Evolutionary conservation across 2,797 vertebrate species (phyloP), one percentile per base, ranked within the genome.

Genomic region (Eurystomus glaucurus): DNA sequence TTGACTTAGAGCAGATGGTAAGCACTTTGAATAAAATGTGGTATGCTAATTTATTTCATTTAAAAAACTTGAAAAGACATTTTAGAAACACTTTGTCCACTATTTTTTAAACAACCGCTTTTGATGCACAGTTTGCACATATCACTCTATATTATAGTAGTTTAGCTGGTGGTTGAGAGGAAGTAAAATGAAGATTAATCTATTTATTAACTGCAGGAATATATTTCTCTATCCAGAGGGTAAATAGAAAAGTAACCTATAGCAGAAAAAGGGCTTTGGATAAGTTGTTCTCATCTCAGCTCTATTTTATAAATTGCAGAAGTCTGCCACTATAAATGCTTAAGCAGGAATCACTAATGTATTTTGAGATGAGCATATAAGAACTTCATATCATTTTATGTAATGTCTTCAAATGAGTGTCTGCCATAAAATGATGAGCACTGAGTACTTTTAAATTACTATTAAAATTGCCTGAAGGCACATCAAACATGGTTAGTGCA

Each of bases 381-480:
- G 45, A 82, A 50, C 31, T 95, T 94, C 61, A 64, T 87, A 91
- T 93, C 14, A 57, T 97, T 98, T 95, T 93, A 77, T 86, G 31
- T 86, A 95, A 95, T 93, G 68, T 90, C 74, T 97, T 96, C 83
- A 96, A 96, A 97, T 95, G 68, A 97, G 31, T 68, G 52, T 74
- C 90, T 97, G 77, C 84, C 79, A 95, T 94, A 94, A 97, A 97
- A 46, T 93, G 65, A 91, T 91, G 69, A 86, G 48, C 57, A 88
- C 37, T 91, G 62, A 94, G 68, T 95, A 96, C 85, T 95, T 97
- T 90, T 85, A 97, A 96, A 96, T 86, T 96, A 85, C 65, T 94
- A 79, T 77, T 95, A 96, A 97, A 97, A 97, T 97, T 82, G 75
- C 64, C 50, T 91, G 72, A 65, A 78, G 58, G 51, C 46, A 25